Evolutionary conservation across 2,797 vertebrate genomes (phyloP).

Genomic region (Bucorvus abyssinicus): DNA sequence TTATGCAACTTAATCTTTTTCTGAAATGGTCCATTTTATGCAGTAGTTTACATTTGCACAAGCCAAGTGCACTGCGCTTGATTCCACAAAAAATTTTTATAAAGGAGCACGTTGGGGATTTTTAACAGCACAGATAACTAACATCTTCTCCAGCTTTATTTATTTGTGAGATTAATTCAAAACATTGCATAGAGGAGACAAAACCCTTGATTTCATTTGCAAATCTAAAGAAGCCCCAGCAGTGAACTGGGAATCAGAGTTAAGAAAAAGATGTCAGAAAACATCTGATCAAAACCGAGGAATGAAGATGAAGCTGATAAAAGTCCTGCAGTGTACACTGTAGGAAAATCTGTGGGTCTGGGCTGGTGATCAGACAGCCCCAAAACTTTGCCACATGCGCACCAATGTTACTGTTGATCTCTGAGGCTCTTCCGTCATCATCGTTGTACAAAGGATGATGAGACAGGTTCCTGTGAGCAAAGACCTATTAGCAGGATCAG

Average conservation of each 20-base stretch:
- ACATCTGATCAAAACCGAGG: neutral
- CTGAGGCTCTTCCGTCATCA: accelerated
- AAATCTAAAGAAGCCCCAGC: neutral
- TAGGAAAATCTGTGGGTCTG: neutral
- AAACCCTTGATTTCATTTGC: neutral
- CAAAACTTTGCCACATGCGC: neutral
- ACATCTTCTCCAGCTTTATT: neutral
- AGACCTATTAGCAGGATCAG: accelerated
- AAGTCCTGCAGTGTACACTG: neutral
- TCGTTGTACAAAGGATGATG: neutral
- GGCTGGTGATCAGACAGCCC: neutral
- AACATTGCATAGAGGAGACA: neutral
- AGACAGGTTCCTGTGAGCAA: accelerated
- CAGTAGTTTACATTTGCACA: neutral
- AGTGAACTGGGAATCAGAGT: neutral
- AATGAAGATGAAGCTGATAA: neutral
- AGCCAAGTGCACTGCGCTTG: neutral
- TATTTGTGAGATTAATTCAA: neutral
- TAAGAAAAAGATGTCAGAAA: neutral
- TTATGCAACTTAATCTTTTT: neutral
- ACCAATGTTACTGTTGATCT: neutral
- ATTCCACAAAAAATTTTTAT: neutral
- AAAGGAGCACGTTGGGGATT: neutral
- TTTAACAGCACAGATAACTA: neutral
- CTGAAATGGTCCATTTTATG: neutral